A percentile compares a stretch with the other conserved stretches of the same genome.
Conservation (phyloP, 64 coral and sea anemone genomes). For the Actinia tenebrosa region DNA sequence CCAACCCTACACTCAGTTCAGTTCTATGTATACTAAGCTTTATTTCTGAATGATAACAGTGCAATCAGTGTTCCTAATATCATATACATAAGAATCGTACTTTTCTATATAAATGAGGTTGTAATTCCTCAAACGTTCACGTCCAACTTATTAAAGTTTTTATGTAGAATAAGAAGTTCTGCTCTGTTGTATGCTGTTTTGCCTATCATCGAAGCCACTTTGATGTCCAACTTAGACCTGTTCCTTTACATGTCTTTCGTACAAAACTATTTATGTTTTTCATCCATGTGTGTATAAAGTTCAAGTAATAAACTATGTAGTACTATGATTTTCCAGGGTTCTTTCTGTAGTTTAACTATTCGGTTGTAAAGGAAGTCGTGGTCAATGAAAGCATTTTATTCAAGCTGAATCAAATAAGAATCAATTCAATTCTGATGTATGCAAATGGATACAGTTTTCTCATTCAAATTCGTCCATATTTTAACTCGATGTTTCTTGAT, state of each 20-base stretch:
- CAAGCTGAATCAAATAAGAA: constrained; percentile 28
- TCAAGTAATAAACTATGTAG: neutral
- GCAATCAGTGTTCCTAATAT: neutral
- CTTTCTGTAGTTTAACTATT: neutral
- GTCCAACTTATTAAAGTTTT: constrained; percentile 68
- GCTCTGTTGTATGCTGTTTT: constrained; percentile 43
- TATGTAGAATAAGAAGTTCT: neutral
- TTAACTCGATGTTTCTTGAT: constrained; percentile 87
- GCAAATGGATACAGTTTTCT: constrained; percentile 99
- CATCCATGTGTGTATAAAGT: neutral
- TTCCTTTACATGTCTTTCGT: neutral
- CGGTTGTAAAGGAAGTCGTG: neutral
- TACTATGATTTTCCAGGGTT: neutral
- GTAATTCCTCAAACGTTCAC: constrained; percentile 4
- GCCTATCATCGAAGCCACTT: neutral
- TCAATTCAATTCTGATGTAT: constrained; percentile 84
- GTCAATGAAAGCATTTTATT: neutral
- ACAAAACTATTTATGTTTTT: neutral
- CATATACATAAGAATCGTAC: constrained; percentile 44
- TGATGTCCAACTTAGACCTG: neutral
- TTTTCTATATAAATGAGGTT: constrained; percentile 53
- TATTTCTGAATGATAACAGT: neutral
- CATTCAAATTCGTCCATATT: constrained; percentile 99
- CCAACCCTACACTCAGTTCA: neutral
- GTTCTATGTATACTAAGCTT: neutral